Evolutionary conservation across 2,888 invertebrate species (phyloP).

Genomic region (Melanotus villosus): DNA sequence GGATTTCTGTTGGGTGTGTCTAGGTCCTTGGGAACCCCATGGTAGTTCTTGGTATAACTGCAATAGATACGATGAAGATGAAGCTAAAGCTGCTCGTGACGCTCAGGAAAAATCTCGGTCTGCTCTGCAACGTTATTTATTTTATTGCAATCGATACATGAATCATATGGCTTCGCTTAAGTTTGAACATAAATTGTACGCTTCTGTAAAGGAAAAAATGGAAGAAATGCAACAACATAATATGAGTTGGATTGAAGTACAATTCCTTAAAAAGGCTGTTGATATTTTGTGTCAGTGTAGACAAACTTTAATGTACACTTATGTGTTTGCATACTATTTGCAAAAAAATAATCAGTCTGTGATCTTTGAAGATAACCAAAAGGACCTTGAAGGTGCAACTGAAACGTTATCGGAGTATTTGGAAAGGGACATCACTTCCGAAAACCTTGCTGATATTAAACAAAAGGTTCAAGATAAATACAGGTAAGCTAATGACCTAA

Average conservation of each 20-base stretch:
- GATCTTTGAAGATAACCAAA: constrained; percentile 99
- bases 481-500: constrained; percentile 77
- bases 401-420: constrained; percentile 98
- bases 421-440: constrained; percentile 97
- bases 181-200: constrained; percentile 97
- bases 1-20: constrained; percentile 99
- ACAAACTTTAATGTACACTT: constrained; percentile 99
- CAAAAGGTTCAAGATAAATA: constrained; percentile 99
- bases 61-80: constrained; percentile 95
- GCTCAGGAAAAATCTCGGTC: constrained; percentile 95
- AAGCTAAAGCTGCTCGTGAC: constrained; percentile 95
- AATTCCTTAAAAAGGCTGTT: constrained; percentile 97
- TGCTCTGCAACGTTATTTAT: constrained; percentile 95
- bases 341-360: constrained; percentile 98
- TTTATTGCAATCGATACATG: constrained; percentile 99
- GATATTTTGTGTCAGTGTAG: constrained; percentile 97
- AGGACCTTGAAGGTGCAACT: constrained; percentile 97
- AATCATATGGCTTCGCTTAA: constrained; percentile 99
- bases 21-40: constrained; percentile 99
- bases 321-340: constrained; percentile 99
- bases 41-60: constrained; percentile 99
- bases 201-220: constrained; percentile 97
- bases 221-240: constrained; percentile 99
- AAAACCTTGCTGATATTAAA: constrained; percentile 97
- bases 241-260: constrained; percentile 99